Base-by-base conservation (phyloP, 35 echinoderm and acorn worm genomes). In the Apostichopus californicus region DNA sequence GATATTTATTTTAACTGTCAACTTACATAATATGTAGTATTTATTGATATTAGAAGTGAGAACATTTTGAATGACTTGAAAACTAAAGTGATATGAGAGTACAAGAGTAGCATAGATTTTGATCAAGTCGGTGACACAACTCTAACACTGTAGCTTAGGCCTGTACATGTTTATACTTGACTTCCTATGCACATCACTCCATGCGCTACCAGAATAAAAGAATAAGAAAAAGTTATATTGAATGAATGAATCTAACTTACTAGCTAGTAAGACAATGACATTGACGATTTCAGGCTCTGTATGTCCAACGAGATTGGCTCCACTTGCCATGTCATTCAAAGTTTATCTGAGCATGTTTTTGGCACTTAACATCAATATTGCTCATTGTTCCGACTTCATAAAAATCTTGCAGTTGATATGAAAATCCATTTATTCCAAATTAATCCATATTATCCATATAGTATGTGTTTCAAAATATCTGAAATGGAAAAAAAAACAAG, bases 191-290 rank as follows among this genome's bases (percentile, higher is more conserved):
- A 78, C 23, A 10, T 46, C 34, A 46, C 34, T 46, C 2, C 34
- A 46, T 46, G 34, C 0, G 34, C 34, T 46, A 55, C 10, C 28
- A 83, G 8, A 81, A 8, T 81, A 52, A 52, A 14, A 28, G 54
- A 81, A 25, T 53, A 54, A 25, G 52, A 57, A 8, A 46, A 46
- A 46, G 34, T 34, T 34, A 34, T 1, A 46, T 46, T 3, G 3
- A 46, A 18, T 55, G 5, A 15, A 55, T 53, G 8, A n/a, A 17
- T 55, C 17, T 68, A 68, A 83, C 80, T 83, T 83, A 83, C 80
- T 83, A 55, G 80, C 80, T 83, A 83, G 14, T 17, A 83, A 15
- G 15, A 56, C 34, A 83, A 83, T 83, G 25, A 83, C 80, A 83
- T 83, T 83, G 4, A 0, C 1, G 9, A 83, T 83, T 83, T 83